These are phyloP conservation scores for Bovichtus diacanthus DNA, from an alignment of 2,797 vertebrate genomes.

Conservation along the genomic window DNA sequence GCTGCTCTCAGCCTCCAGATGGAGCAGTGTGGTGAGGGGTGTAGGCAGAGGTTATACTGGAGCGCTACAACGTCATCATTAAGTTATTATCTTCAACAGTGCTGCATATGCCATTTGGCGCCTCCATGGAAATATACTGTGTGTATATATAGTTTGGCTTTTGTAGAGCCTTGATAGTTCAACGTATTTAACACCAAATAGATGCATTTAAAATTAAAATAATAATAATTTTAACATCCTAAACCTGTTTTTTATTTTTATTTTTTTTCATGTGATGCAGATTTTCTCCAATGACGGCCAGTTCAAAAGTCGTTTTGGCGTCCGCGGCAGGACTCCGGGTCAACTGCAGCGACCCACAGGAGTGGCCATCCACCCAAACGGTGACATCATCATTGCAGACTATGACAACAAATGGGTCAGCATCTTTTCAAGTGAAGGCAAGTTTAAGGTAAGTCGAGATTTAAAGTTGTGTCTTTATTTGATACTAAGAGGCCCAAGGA, in stretches of 20 bases:
- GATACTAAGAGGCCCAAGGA: too few species aligned
- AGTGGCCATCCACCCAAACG: slow-evolving; percentile 95
- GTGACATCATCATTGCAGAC: slow-evolving; percentile 98
- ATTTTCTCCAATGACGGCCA: slow-evolving; percentile 97
- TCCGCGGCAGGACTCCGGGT: slow-evolving; percentile 94
- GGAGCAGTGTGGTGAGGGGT: not conserved
- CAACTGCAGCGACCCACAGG: slow-evolving; percentile 97
- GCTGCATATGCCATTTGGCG: slow-evolving; percentile 3
- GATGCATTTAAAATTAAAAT: not conserved
- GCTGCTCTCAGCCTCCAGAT: not conserved
- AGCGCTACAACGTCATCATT: not conserved
- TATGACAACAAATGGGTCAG: slow-evolving; percentile 99
- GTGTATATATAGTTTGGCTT: not conserved
- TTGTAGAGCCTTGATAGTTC: not conserved
- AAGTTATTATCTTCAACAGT: not conserved
- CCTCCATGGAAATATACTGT: not conserved
- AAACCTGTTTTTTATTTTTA: not conserved
- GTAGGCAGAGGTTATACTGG: not conserved
- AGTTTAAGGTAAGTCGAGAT: slow-evolving; percentile 91
- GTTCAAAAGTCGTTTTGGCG: slow-evolving; percentile 96
- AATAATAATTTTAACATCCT: not conserved
- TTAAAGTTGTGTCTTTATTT: not conserved
- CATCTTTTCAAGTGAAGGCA: slow-evolving; percentile 97
- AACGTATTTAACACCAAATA: not conserved
- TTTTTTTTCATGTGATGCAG: slow-evolving; percentile 75